phyloP scores from a whole-genome alignment of 23 tunicate genomes.

The Styela plicata region DNA sequence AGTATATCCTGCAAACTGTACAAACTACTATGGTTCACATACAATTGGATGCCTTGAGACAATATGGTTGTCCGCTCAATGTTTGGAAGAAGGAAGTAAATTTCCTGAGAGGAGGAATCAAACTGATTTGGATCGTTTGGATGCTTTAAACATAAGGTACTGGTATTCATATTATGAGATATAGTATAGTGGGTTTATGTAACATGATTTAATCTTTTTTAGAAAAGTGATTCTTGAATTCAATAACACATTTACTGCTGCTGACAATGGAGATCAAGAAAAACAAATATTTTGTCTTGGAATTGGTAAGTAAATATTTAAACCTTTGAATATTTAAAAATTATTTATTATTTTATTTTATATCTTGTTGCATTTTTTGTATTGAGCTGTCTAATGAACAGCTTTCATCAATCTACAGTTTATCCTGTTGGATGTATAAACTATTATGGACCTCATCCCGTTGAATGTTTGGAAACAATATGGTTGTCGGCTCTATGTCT shows the following conservation, averaged over 20 bases:
- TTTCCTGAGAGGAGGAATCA: not conserved
- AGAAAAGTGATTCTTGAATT: constrained; percentile 18
- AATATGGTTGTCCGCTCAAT: constrained; percentile 21
- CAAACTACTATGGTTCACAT: constrained; percentile 33
- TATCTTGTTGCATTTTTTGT: not conserved
- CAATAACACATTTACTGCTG: not conserved
- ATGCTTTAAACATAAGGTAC: constrained; percentile 17
- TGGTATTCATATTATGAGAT: no score
- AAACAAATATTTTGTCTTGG: constrained; percentile 27
- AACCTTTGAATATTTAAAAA: not conserved
- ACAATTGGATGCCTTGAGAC: constrained; percentile 23
- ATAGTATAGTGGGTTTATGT: no score
- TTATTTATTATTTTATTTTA: not conserved
- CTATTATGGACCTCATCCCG: constrained; percentile 24
- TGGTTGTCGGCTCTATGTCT: constrained; percentile 21
- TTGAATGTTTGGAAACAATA: constrained; percentile 26
- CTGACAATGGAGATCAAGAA: constrained; percentile 25
- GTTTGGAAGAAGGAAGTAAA: not conserved
- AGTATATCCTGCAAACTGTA: not conserved
- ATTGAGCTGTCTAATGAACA: not conserved
- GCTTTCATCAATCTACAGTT: not conserved
- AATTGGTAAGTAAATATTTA: constrained; percentile 11
- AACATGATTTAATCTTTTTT: not conserved
- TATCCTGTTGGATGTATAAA: constrained; percentile 5
- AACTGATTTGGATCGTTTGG: not conserved